Base-by-base conservation (phyloP, 2,888 invertebrate species). In the Philhelius pedissequus region DNA sequence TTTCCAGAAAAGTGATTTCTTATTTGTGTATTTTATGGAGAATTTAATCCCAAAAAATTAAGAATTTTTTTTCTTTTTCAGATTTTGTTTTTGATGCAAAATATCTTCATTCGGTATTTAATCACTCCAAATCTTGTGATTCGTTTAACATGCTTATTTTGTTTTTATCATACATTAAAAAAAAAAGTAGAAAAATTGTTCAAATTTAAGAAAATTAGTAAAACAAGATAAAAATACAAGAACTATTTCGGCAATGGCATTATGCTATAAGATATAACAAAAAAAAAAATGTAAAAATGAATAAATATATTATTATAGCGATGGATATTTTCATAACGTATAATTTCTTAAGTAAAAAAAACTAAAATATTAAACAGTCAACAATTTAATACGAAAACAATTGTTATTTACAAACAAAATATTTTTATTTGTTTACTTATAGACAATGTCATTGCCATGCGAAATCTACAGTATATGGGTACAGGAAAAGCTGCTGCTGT, bases 401-500 rank as follows among this genome's bases (percentile, higher is more conserved):
- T 76, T 64, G 83, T 35, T 69, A 71, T 87, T 86, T n/a, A n/a
- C n/a, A 86, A 62, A 60, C 70, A 60, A 32, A 76, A 30, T 8
- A 54, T 18, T 56, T 70, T 88, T 81, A 88, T 87, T 82, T 88
- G 86, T 89, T 89, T 88, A 88, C 88, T 91, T 91, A 87, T 90
- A 91, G 91, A 91, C 89, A 91, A 90, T 89, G 88, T 90, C 79
- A 89, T 91, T 88, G 88, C 90, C 82, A 90, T 91, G 91, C 89
- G 90, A 90, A 90, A 90, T 88, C 89, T 90, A 40, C 91, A 91
- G 50, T 90, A 91, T 87, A 88, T 90, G 88, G 88, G 90, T 86
- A 52, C 80, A 86, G 86, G 87, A 75, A 84, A 84, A 76, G 88
- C 87, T 87, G 86, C 87, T 87, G 87, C 88, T 81, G 87, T 90